Evolutionary conservation across 2,113 vertebrate species (phyloP), one percentile per base, ranked within the genome.

Genomic region (Peromyscus polionotus): DNA sequence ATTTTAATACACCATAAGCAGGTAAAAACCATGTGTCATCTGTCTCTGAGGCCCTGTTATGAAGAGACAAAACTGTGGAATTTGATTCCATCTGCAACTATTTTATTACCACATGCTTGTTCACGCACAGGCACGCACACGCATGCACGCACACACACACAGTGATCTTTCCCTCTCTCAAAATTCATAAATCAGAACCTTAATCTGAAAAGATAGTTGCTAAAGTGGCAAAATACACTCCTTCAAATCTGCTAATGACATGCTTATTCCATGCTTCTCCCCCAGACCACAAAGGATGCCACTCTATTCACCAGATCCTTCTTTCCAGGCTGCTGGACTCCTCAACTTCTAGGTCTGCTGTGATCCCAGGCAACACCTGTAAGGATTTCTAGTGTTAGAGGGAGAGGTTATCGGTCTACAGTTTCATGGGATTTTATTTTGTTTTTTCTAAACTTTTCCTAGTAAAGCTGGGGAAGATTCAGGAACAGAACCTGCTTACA

Each of bases 31-130:
- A 54, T 51, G 28, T 93, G 26, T 75, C 19, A 45, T 89, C 70
- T 89, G 70, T 63, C 83, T 57, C 45, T 77, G n/a, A 61, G 26
- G 51, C 10, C 33, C 68, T 92, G 75, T 48, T 77, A 51, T 45
- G 8, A 87, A 95, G 39, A 89, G 20, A 70, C 28, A 92, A 24
- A 90, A 90, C 10, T 33, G 33, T 92, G 48, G 80, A 85, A 93
- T 65, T 93, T 59, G 76, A 76, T 72, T 24, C 1, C 5, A 93
- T 63, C 76, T 45, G 16, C 17, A 81, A 63, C 8, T 4, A 8
- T 65, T 76, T 79, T 68, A 67, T 86, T 10, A 48, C 16, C 8
- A 42, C 26, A 42, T 28, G 8, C 51, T 8, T 6, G 12, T 24
- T 7, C 39, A 24, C 33, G 17, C 70, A 76, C 3, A 1, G 33